Evolutionary conservation across 2,113 vertebrate genomes (phyloP), one percentile per base, ranked within the genome.

Genomic region (Pagrus major): DNA sequence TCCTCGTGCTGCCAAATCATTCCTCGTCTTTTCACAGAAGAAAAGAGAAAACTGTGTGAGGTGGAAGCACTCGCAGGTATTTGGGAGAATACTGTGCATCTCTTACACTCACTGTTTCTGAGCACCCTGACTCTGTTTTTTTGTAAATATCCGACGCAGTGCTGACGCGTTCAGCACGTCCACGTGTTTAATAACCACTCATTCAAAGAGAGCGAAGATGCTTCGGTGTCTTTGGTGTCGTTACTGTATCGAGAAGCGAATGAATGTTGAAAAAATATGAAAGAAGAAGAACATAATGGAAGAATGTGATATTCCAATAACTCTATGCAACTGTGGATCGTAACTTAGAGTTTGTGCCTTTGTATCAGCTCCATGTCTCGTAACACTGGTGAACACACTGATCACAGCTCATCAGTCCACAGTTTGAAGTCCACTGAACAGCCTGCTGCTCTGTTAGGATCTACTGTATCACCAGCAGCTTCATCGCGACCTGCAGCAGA

Each of bases 101-200:
- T 80, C 69, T 70, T 52, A 51, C 37, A 31, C 69, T 68, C 44
- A 76, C 60, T 72, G 47, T 79, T 71, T 64, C 41, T 56, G 6
- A 37, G 56, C 42, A 82, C 59, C 60, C 35, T 71, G 27, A 61
- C 67, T 76, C 46, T 58, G 70, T 49, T n/a, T n/a, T n/a, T n/a
- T n/a, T 91, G 85, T 91, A 78, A 80, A 87, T 61, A 86, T 82
- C 47, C 42, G 42, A 61, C 74, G 81, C 80, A 89, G 86, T 21
- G 20, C 58, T 77, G 80, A 44, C 31, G 61, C 71, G 68, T 75
- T 49, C 47, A 3, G 76, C 71, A 63, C 82, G 65, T 35, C 18
- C 76, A 68, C 27, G 27, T 73, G 74, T 86, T 80, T 73, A 37
- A 91, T 90, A 91, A 94, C 90, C 91, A 92, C 91, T 93, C 58